phyloP scores from a whole-genome alignment of 2,113 vertebrate species.

The Anhinga rufa region DNA sequence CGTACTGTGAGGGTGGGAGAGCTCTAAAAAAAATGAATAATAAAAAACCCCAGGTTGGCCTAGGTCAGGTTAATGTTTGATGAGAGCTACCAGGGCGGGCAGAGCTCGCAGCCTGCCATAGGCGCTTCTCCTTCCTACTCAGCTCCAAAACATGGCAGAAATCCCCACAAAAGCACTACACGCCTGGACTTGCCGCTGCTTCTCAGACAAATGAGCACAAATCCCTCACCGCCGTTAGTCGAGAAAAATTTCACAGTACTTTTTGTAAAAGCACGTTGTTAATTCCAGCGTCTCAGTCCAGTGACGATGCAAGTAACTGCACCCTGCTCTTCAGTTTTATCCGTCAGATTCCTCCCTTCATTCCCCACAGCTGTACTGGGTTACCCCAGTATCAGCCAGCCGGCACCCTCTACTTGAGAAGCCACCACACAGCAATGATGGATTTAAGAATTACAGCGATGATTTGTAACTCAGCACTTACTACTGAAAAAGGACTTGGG shows the following conservation, averaged over 20 bases:
- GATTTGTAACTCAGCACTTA: not conserved
- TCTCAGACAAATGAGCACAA: not conserved
- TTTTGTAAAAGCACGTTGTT: not conserved
- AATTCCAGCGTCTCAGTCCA: not conserved
- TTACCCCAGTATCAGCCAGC: not conserved
- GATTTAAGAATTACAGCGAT: not conserved
- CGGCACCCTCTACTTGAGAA: not conserved
- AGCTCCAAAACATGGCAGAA: not conserved
- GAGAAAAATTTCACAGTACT: not conserved
- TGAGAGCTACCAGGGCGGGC: not conserved
- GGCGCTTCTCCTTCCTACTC: not conserved
- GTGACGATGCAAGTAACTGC: not conserved
- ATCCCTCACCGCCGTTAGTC: not conserved
- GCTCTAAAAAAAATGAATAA: not conserved
- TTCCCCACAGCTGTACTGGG: not conserved
- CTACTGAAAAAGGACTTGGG: not conserved
- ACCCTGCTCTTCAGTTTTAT: not conserved
- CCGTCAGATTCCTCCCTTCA: not conserved
- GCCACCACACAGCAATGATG: rapidly evolving
- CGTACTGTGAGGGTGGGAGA: rapidly evolving
- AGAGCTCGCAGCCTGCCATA: not conserved
- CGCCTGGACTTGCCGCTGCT: not conserved
- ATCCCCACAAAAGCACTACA: not conserved
- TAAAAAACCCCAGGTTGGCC: not conserved
- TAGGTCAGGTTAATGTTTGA: constrained; percentile 13